These are phyloP conservation scores for Selene dorsalis DNA, from an alignment of 2,797 vertebrate genomes.

Conservation along the genomic window DNA sequence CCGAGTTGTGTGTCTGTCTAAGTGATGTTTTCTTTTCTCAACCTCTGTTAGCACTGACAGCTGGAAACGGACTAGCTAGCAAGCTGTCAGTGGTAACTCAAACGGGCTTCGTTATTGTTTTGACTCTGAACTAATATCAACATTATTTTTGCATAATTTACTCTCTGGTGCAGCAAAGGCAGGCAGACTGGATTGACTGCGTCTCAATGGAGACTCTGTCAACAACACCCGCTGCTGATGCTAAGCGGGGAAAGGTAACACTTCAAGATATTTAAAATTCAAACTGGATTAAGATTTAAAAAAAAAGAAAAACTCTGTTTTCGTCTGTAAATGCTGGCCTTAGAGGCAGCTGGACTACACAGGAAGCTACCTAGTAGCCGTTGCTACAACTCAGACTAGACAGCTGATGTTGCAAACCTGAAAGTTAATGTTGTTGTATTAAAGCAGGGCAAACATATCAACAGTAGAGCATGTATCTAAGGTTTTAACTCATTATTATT, in stretches of 20 bases:
- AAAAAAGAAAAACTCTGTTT: neutral
- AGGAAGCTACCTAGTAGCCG: constrained; percentile 35
- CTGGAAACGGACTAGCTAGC: constrained; percentile 10
- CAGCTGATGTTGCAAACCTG: constrained; percentile 27
- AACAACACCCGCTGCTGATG: constrained; percentile 60
- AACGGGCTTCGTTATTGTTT: neutral
- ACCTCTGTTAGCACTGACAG: neutral
- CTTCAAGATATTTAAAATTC: neutral
- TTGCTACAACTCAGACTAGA: constrained; percentile 37
- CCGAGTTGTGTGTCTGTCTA: constrained; percentile 15
- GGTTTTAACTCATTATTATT: neutral
- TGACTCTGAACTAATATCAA: neutral
- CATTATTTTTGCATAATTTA: neutral
- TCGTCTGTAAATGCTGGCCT: neutral
- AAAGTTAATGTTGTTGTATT: constrained; percentile 2
- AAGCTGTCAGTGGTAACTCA: neutral
- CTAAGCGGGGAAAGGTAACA: constrained; percentile 59
- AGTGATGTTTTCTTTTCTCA: constrained; percentile 53
- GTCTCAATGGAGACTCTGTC: constrained; percentile 72
- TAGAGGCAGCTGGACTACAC: neutral
- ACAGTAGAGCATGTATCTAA: neutral
- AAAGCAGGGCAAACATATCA: neutral
- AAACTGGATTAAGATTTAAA: neutral
- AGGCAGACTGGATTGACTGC: constrained; percentile 29
- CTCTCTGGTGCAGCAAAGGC: neutral